Evolutionary conservation across 1,140 invertebrate genomes (phyloP).

Genomic region (Teleopsis dalmanni): DNA sequence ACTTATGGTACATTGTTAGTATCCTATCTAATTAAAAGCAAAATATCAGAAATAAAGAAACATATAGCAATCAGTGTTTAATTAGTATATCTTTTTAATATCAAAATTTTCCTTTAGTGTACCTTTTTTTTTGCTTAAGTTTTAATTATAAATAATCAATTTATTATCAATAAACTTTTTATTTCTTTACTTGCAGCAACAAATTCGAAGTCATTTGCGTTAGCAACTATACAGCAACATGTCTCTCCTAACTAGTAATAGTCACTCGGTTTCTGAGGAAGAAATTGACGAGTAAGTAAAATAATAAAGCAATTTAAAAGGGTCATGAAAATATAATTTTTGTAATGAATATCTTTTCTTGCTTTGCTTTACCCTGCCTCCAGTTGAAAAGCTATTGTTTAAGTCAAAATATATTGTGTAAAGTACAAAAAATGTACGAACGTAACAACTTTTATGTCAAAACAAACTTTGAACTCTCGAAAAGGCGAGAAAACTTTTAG

Average conservation of each 20-base stretch:
- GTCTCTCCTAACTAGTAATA: conserved; percentile 31
- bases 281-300: conserved; percentile 49
- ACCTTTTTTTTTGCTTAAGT: background rate
- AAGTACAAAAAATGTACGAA: background rate
- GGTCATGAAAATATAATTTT: no score
- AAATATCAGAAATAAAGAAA: background rate
- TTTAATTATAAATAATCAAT: background rate
- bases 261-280: conserved; percentile 47
- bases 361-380: no score
- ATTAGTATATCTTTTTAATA: background rate
- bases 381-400: no score
- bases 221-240: conserved; percentile 19
- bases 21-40: no score
- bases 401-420: no score
- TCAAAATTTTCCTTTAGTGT: background rate
- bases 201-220: background rate
- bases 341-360: no score
- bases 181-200: conserved; percentile 4
- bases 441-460: background rate
- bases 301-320: background rate
- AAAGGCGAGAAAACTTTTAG: no score
- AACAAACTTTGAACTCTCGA: no score
- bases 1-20: no score
- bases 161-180: background rate
- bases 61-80: background rate